phyloP scores from a whole-genome alignment of 1,140 invertebrate species.

The Triops cancriformis region DNA sequence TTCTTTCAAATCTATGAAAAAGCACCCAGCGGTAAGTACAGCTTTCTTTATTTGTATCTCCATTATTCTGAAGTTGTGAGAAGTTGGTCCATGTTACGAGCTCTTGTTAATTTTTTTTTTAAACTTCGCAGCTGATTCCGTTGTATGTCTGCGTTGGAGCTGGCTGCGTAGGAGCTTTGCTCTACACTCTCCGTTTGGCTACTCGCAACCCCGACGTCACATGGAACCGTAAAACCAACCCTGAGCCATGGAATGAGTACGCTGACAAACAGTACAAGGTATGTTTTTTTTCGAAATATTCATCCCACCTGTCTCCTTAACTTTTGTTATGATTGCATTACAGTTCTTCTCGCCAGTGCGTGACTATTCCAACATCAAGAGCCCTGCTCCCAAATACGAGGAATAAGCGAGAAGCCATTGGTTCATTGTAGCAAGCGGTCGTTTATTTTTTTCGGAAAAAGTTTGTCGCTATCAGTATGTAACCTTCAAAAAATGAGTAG shows the following conservation, averaged over 20 bases:
- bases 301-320: slow-evolving; percentile 23
- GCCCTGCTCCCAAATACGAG: slow-evolving; percentile 52
- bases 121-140: slow-evolving; percentile 57
- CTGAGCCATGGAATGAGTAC: slow-evolving; percentile 71
- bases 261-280: slow-evolving; percentile 73
- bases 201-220: slow-evolving; percentile 64
- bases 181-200: slow-evolving; percentile 60
- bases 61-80: slow-evolving; percentile 17
- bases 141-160: slow-evolving; percentile 59
- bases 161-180: slow-evolving; percentile 49
- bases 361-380: slow-evolving; percentile 53
- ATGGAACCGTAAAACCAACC: slow-evolving; percentile 59
- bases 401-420: background rate
- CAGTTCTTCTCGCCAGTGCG: slow-evolving; percentile 56
- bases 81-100: background rate
- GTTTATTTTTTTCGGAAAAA: background rate
- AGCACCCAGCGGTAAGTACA: slow-evolving; percentile 52
- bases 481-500: background rate
- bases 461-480: background rate
- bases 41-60: slow-evolving; percentile 16
- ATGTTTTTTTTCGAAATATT: slow-evolving; percentile 29
- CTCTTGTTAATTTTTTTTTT: slow-evolving; percentile 27
- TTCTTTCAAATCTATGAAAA: slow-evolving; percentile 41
- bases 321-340: slow-evolving; percentile 38
- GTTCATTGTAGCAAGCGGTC: background rate